Evolutionary conservation across 1,140 invertebrate species (phyloP).

Genomic region (Achroia grisella): DNA sequence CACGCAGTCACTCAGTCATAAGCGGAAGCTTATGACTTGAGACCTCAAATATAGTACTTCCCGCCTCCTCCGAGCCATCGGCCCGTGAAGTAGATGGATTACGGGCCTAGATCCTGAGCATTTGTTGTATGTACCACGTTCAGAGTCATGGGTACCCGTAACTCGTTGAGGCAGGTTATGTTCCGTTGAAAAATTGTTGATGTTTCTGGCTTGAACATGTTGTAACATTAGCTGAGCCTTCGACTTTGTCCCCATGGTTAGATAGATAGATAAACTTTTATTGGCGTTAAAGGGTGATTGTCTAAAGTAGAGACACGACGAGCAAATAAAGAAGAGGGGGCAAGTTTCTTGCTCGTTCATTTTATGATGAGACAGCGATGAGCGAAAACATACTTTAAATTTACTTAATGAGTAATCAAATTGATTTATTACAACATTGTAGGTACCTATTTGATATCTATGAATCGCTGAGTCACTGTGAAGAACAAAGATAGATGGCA

Average conservation of each 20-base stretch:
- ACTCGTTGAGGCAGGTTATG: slow-evolving; percentile 10
- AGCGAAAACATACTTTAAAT: slow-evolving; percentile 15
- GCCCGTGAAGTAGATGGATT: slow-evolving; percentile 60
- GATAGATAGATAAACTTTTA: too few relatives aligned
- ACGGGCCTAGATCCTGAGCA: slow-evolving; percentile 37
- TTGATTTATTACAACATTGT: slow-evolving; percentile 10
- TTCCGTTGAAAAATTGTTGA: slow-evolving; percentile 24
- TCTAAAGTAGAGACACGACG: too few relatives aligned
- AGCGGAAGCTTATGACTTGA: neutral
- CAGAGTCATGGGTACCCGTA: too few relatives aligned
- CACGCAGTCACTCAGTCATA: too few relatives aligned
- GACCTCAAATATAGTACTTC: neutral
- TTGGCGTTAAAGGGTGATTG: too few relatives aligned
- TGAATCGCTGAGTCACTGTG: slow-evolving; percentile 48
- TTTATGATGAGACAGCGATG: slow-evolving; percentile 15
- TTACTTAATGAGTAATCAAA: slow-evolving; percentile 14
- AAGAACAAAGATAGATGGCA: slow-evolving; percentile 31
- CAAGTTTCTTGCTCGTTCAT: too few relatives aligned
- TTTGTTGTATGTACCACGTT: slow-evolving; percentile 27
- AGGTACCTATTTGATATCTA: slow-evolving; percentile 32
- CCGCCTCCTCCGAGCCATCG: slow-evolving; percentile 16
- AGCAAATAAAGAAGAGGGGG: too few relatives aligned
- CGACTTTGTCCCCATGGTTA: too few relatives aligned
- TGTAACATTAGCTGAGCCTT: too few relatives aligned
- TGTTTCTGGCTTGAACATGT: slow-evolving; percentile 7